Conservation (phyloP, 2,888 invertebrate genomes). For the Glaucopsyche alexis region DNA sequence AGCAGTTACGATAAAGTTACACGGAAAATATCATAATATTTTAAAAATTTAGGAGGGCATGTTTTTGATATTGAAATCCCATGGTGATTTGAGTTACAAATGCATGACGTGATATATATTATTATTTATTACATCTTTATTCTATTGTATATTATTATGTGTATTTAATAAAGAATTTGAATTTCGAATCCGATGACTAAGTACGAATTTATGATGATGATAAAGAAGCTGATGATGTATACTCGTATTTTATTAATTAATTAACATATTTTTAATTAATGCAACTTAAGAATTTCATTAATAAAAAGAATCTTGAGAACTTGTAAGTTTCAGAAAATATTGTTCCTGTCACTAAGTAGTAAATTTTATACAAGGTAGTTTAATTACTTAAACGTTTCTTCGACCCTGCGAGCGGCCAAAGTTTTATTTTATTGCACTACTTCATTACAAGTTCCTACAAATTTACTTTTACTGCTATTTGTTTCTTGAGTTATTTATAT, state of each 20-base stretch:
- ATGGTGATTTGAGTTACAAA: neutral
- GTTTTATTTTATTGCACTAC: conserved; percentile 28
- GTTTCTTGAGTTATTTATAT: conserved; percentile 24
- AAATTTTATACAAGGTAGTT: conserved; percentile 22
- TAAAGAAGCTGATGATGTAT: neutral
- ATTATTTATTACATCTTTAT: no score
- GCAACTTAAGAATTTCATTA: neutral
- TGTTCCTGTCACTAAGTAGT: conserved; percentile 21
- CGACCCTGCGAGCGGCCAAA: conserved; percentile 14
- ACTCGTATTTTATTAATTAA: neutral
- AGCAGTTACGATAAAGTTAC: conserved; percentile 13
- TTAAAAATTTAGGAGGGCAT: neutral
- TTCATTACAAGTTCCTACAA: conserved; percentile 25
- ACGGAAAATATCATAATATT: neutral
- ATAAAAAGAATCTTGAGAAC: neutral
- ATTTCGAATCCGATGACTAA: no score
- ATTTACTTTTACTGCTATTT: conserved; percentile 25
- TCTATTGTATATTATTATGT: no score
- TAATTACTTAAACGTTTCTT: conserved; percentile 27
- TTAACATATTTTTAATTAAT: neutral
- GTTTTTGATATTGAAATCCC: neutral
- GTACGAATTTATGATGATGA: neutral
- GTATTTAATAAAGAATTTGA: no score
- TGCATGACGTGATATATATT: no score
- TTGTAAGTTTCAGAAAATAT: conserved; percentile 27